These are phyloP conservation scores for Busseola fusca DNA, from an alignment of 2,888 invertebrate genomes.

Conservation along the genomic window DNA sequence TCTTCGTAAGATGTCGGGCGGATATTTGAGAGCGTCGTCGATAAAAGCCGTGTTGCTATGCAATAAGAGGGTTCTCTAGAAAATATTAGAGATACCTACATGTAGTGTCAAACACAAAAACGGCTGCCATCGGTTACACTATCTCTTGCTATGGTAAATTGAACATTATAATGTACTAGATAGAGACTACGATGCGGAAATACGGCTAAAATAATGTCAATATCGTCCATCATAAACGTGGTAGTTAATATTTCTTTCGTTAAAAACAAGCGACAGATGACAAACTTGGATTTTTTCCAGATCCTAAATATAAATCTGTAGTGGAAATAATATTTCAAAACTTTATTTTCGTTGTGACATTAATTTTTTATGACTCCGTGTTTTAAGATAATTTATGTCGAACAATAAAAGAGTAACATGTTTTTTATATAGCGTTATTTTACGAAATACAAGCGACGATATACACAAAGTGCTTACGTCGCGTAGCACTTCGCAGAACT, in stretches of 20 bases:
- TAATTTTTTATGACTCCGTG: constrained; percentile 1
- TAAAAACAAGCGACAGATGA: not conserved
- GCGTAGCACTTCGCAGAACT: constrained; percentile 6
- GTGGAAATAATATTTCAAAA: constrained; percentile 30
- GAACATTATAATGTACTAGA: not conserved
- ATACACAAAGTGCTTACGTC: constrained; percentile 8
- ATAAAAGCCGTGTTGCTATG: constrained; percentile 6
- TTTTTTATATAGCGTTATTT: not conserved
- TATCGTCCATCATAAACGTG: not conserved
- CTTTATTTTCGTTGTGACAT: constrained; percentile 15
- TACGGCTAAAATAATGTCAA: constrained; percentile 6
- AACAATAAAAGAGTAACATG: not conserved
- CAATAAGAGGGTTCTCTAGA: not conserved
- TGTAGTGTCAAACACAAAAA: not conserved
- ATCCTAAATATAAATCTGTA: not conserved
- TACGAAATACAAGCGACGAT: not conserved
- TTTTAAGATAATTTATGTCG: constrained; percentile 17
- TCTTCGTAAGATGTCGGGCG: not conserved
- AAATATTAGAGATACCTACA: not conserved
- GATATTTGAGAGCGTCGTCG: constrained; percentile 26
- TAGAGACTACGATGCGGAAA: not conserved
- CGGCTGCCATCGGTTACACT: not conserved
- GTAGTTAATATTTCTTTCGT: not conserved
- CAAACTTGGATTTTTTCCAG: constrained; percentile 6
- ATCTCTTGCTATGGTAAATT: constrained; percentile 2